Percentiles rank a stretch among this genome's conserved stretches.
phyloP scores from a whole-genome alignment of 2,797 vertebrate species.

The Odontamblyopus rebecca region DNA sequence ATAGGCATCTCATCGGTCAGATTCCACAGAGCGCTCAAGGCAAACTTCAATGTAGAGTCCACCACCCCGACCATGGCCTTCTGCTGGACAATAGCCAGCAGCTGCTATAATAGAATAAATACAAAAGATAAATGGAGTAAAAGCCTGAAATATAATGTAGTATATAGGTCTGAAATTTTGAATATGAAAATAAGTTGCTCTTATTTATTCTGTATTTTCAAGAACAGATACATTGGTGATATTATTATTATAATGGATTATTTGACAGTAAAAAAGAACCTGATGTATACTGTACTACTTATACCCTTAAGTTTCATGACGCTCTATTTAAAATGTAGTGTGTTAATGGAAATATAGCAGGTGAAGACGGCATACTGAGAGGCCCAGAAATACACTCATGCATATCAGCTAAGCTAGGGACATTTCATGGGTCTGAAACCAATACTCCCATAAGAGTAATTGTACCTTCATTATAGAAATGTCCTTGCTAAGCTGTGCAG shows the following conservation, averaged over 20 bases:
- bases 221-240: too few species aligned
- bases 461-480: conserved; percentile 90
- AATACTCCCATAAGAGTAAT: conserved; percentile 25
- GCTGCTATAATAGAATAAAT: conserved; percentile 76
- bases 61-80: conserved; percentile 88
- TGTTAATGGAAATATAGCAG: conserved; percentile 40
- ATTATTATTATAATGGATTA: too few species aligned
- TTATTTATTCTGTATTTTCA: too few species aligned
- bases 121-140: not conserved
- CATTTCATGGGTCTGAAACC: conserved; percentile 30
- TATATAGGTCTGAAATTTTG: not conserved
- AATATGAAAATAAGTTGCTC: too few species aligned
- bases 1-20: conserved; percentile 92
- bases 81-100: conserved; percentile 92
- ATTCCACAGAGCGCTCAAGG: conserved; percentile 93
- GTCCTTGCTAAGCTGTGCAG: conserved; percentile 83
- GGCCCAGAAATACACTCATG: conserved; percentile 35
- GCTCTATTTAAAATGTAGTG: conserved; percentile 4
- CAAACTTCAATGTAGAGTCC: conserved; percentile 90
- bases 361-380: conserved; percentile 20
- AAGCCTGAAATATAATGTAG: not conserved
- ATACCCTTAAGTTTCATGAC: not conserved
- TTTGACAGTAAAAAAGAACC: not conserved
- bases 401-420: conserved; percentile 24
- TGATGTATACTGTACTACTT: not conserved